A percentile compares a stretch with the other conserved stretches of the same genome.
Conservation (phyloP, 1,140 invertebrate genomes). For the Cryptotermes secundus region DNA sequence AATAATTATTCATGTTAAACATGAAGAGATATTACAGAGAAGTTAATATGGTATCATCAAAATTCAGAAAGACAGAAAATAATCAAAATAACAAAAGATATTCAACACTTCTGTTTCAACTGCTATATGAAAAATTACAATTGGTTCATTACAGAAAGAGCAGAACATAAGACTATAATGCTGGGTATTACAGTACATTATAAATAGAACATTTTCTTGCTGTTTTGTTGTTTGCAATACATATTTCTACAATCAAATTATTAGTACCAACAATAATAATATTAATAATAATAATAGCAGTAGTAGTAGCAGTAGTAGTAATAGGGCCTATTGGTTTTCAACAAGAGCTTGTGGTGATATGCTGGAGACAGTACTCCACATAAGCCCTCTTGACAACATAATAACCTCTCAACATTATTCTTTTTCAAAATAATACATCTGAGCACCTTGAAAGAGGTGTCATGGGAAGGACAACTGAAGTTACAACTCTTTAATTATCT, state of each 20-base stretch:
- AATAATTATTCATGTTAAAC: constrained; percentile 4
- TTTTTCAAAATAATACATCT: constrained; percentile 19
- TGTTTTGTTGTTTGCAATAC: constrained; percentile 17
- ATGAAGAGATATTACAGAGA: constrained; percentile 14
- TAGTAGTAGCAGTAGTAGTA: too few relatives aligned
- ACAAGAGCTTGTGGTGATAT: neutral
- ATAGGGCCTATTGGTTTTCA: constrained; percentile 14
- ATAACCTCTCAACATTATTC: neutral
- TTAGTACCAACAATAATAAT: constrained; percentile 17
- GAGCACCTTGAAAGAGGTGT: neutral
- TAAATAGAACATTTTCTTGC: neutral
- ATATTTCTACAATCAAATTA: constrained; percentile 12
- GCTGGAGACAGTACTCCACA: neutral
- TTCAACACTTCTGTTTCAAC: neutral
- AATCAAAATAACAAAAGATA: neutral
- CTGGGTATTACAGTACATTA: constrained; percentile 13
- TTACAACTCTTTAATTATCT: constrained; percentile 7
- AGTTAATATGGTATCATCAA: neutral
- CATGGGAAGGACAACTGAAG: constrained; percentile 9
- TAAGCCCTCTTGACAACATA: neutral
- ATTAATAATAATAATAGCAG: neutral
- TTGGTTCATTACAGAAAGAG: neutral
- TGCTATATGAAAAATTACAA: neutral
- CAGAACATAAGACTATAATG: constrained; percentile 18
- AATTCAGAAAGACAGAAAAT: constrained; percentile 2